A percentile compares a stretch with the other conserved stretches of the same genome.
These are phyloP conservation scores for Nesogale talazaci DNA, from an alignment of 2,113 vertebrate species.

Conservation along the genomic window DNA sequence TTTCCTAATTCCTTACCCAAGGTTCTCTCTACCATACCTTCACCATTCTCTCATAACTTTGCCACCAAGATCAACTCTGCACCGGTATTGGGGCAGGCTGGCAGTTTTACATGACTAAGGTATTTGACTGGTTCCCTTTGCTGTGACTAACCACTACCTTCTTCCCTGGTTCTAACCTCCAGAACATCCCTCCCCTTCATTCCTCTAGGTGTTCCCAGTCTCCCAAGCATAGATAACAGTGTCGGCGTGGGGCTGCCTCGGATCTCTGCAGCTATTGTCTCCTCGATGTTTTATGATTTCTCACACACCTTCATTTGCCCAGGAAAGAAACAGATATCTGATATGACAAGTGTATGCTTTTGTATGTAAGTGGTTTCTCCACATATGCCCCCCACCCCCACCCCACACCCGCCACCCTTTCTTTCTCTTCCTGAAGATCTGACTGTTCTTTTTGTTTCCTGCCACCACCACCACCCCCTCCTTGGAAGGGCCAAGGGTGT, in stretches of 20 bases:
- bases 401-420: neutral
- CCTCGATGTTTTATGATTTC: conserved; percentile 86
- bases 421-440: conserved; percentile 86
- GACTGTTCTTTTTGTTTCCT: conserved; percentile 96
- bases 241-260: neutral
- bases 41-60: neutral
- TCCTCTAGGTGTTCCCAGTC: neutral
- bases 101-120: neutral
- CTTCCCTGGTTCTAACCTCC: neutral
- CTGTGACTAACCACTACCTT: conserved; percentile 32
- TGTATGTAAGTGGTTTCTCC: no score
- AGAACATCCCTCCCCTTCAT: neutral
- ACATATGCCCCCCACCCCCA: no score
- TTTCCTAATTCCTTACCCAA: neutral
- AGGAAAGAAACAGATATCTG: conserved; percentile 89
- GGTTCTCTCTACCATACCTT: neutral
- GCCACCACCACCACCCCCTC: conserved; percentile 37
- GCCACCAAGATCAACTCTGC: fast-evolving
- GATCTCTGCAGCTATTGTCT: conserved; percentile 67
- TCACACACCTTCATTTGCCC: conserved; percentile 86
- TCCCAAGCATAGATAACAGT: conserved; percentile 60
- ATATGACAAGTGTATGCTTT: conserved; percentile 89
- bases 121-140: neutral
- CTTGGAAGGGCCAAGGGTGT: conserved; percentile 87
- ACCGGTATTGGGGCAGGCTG: neutral